Base-by-base conservation (phyloP, 1,140 invertebrate genomes). In the Drosophila lacertosa region DNA sequence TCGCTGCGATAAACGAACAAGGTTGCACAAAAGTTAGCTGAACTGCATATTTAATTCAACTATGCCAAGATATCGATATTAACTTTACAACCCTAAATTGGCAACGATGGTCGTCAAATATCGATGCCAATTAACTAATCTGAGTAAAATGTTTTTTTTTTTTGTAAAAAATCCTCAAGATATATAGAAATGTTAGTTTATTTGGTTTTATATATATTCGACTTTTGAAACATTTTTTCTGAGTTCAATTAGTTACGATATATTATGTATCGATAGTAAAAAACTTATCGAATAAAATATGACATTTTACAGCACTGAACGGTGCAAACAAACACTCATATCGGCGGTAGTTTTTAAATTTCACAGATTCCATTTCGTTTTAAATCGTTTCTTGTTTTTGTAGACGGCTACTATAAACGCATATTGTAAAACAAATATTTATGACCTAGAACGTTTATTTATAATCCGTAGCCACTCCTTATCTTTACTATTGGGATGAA, bases 1-100 rank as follows among this genome's bases (percentile, higher is more conserved):
- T 70, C 60, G 67, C 67, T 70, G 67, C 67, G 66, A 64, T 60
- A 69, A 69, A 69, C 66, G 67, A 70, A 47, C 65, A 67, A 67
- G 65, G 65, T 67, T 67, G 65, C 67, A 70, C 67, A 65, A 65
- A 63, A 57, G 15, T 70, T 69, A 70, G 67, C 48, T 70, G 67
- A 70, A 70, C 67, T 70, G 67, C 60, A 70, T 68, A 69, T 69
- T 66, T 59, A 50, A 59, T 66, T 66, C 66, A 64, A 54, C 59
- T 65, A 47, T 47, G 58, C 11, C n/a, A 29, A 16, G 22, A 16
- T 42, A 66, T 50, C 55, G 65, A 68, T 68, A 63, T 29, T 3
- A 16, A 18, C 3, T 39, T 15, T 48, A 29, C 59, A 63, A 42
- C 59, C 48, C 47, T 63, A 18, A 54, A 54, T 35, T 6, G n/a